Evolutionary conservation across 2,797 vertebrate species (phyloP), one percentile per base, ranked within the genome.

Genomic region (Sebastes hopkinsi): DNA sequence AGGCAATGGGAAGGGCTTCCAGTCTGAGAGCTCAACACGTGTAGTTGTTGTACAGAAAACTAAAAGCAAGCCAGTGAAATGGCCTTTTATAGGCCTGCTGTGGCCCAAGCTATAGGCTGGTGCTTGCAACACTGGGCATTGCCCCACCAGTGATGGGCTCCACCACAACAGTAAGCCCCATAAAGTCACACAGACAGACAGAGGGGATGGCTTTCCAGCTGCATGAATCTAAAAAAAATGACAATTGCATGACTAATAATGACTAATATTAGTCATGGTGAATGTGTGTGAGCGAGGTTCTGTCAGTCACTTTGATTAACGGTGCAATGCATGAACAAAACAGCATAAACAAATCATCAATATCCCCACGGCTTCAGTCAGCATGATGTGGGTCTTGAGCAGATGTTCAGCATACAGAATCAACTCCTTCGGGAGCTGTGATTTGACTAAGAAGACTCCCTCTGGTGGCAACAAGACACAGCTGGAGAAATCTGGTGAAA

Each of bases 1-100:
- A 50, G 75, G 87, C 46, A 85, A 92, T 90, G 94, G 95, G 95
- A 93, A 84, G 93, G 94, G 91, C 93, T 92, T 93, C 77, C 62
- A 73, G 71, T 14, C 87, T 80, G 72, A 85, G 87, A 85, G 87
- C 82, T 82, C 77, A 86, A 90, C 94, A 95, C 93, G 94, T 95
- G 95, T 87, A 92, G 90, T 87, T 93, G 93, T 93, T 94, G 92
- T 90, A 91, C 78, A 80, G 92, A 92, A 92, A 89, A 93, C 83
- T 86, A 78, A 79, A 83, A 85, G 66, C 54, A 80, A 62, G 50
- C 14, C 70, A 80, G 67, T 67, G 90, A 84, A 89, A 77, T 87
- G 84, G 82, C 88, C 88, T 93, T 94, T 93, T 94, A 94, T 95
- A 94, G 85, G 87, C 84, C 86, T 70, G 81, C 86, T 70, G 81